Evolutionary conservation across 2,113 vertebrate genomes (phyloP), one percentile per base, ranked within the genome.

Genomic region (Panurus biarmicus): DNA sequence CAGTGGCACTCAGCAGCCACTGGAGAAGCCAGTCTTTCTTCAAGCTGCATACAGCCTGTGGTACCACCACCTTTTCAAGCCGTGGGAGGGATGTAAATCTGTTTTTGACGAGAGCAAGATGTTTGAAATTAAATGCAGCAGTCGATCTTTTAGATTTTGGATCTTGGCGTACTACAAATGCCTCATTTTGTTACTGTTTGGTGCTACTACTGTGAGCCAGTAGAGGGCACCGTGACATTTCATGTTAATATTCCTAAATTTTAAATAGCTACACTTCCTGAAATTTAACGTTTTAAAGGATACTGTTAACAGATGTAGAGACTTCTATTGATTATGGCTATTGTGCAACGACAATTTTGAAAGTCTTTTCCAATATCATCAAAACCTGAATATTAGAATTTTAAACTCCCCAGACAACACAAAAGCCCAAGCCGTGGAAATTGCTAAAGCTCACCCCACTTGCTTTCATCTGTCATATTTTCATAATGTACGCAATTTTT

Each of bases 151-250:
- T 10, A 5, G 22, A 25, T 72, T 58, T 79, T 70, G 7, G 23
- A 29, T 23, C 9, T 8, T 1, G 3, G 13, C 2, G 15, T 1
- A 2, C 48, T 80, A n/a, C 24, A 62, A 51, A 18, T 10, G 31
- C 3, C 14, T 53, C 5, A 2, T n/a, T 64, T 71, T 31, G 4
- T 42, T 24, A 9, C 40, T 74, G 38, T 40, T 67, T 31, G n/a
- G 12, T 81, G 36, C 60, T 80, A 26, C 29, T 51, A 36, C 6
- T 21, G 6, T 14, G 14, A 36, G 29, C 71, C 98, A 91, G 95
- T 80, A 98, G 98, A 96, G 97, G 97, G 97, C 96, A 89, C 60
- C 72, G 72, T 91, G 87, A 65, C 42, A 93, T 95, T 96, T 96
- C 74, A 66, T 93, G 96, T 95, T 72, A 75, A 29, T 48, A 54